phyloP scores from a whole-genome alignment of 2,888 invertebrate genomes.

The Parelbella ahira region DNA sequence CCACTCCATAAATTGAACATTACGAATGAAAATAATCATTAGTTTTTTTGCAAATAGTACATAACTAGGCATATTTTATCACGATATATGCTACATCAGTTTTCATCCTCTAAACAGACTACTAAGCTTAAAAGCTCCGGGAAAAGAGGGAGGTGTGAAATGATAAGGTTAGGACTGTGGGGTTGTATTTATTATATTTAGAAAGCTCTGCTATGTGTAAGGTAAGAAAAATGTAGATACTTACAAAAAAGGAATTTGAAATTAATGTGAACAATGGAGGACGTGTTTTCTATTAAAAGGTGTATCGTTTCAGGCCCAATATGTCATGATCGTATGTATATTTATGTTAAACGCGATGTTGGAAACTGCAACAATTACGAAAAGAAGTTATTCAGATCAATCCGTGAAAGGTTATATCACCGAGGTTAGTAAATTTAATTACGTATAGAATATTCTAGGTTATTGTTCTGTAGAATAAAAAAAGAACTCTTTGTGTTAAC shows the following conservation, averaged over 20 bases:
- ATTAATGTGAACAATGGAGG: constrained; percentile 13
- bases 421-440: constrained; percentile 80
- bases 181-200: constrained; percentile 46
- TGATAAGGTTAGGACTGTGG: constrained; percentile 44
- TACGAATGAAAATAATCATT: no score
- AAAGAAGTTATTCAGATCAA: constrained; percentile 89
- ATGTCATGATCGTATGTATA: constrained; percentile 57
- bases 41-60: no score
- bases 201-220: constrained; percentile 67
- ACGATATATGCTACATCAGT: background rate
- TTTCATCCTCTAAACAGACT: no score
- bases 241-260: constrained; percentile 1
- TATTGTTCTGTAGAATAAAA: no score
- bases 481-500: no score
- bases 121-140: constrained; percentile 40
- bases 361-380: constrained; percentile 65
- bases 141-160: constrained; percentile 46
- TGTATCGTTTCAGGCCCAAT: constrained; percentile 52
- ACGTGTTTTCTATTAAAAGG: no score
- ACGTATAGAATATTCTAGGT: background rate
- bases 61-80: no score
- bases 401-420: constrained; percentile 90
- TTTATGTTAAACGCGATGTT: constrained; percentile 58
- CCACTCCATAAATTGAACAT: no score
- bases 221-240: constrained; percentile 44